Evolutionary conservation across 1,140 invertebrate genomes (phyloP).

Genomic region (Drosophila hydei): DNA sequence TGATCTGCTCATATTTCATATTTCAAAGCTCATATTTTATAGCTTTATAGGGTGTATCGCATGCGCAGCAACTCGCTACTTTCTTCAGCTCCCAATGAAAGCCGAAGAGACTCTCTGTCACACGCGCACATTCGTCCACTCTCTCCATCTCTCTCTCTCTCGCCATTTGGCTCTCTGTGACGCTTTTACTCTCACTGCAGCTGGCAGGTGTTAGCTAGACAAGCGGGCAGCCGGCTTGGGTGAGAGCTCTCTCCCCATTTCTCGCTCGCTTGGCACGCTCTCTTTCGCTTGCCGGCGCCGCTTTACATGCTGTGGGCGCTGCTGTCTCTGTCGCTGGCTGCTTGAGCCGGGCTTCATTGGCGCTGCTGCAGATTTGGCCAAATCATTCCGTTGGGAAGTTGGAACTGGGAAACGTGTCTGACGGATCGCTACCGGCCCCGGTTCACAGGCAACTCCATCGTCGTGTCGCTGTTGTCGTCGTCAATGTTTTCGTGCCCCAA

Average conservation of each 20-base stretch:
- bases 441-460: conserved; percentile 21
- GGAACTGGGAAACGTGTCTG: conserved; percentile 70
- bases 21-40: conserved; percentile 3
- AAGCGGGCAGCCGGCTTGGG: conserved; percentile 1
- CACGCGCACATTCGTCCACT: neutral
- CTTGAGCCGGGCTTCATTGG: conserved; percentile 47
- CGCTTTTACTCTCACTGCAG: neutral
- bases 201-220: neutral
- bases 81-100: conserved; percentile 9
- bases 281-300: conserved; percentile 3
- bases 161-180: neutral
- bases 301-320: conserved; percentile 2
- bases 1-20: too few species aligned
- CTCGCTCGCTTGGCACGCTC: neutral
- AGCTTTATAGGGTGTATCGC: conserved; percentile 2
- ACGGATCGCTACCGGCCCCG: conserved; percentile 40
- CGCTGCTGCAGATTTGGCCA: conserved; percentile 61
- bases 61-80: conserved; percentile 13
- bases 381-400: conserved; percentile 74
- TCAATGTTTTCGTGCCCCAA: conserved; percentile 1
- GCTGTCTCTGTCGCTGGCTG: conserved; percentile 12
- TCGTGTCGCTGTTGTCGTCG: neutral
- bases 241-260: conserved; percentile 9
- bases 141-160: neutral
- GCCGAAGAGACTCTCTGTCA: neutral